A percentile compares a stretch with the other conserved stretches of the same genome.
Conservation (phyloP, 2,797 vertebrate species). For the Dipus sagitta region DNA sequence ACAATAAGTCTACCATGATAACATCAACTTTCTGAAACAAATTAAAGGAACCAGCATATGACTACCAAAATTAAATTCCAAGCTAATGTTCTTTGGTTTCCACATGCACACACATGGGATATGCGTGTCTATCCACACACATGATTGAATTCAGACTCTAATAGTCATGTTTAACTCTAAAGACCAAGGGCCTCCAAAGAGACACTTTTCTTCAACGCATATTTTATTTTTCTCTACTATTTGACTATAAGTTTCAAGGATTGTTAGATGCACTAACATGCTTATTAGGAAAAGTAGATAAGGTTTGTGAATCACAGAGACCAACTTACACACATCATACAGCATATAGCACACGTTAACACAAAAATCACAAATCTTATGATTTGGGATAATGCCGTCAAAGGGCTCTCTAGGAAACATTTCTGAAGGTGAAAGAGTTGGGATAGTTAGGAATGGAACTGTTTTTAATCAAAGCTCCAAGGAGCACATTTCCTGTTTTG, state of each 20-base stretch:
- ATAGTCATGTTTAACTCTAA: constrained; percentile 33
- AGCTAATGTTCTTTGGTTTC: too few species aligned
- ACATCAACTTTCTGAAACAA: constrained; percentile 44
- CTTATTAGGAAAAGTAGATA: constrained; percentile 42
- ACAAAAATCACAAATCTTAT: constrained; percentile 24
- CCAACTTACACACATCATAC: background rate
- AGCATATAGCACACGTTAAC: background rate
- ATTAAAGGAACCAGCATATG: constrained; percentile 32
- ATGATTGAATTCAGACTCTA: background rate
- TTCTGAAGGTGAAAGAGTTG: constrained; percentile 51
- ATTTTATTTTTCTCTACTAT: background rate
- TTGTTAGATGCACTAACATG: background rate
- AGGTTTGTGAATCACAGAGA: constrained; percentile 37
- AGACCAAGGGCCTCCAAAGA: background rate
- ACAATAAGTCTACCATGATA: constrained; percentile 20
- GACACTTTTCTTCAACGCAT: background rate
- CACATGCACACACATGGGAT: too few species aligned
- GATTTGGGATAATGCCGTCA: constrained; percentile 47
- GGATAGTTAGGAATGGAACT: constrained; percentile 59
- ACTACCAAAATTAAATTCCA: constrained; percentile 58
- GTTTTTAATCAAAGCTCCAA: constrained; percentile 64
- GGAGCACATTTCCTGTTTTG: constrained; percentile 74
- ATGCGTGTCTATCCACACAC: too few species aligned
- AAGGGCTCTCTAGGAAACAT: constrained; percentile 60
- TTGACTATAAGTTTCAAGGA: constrained; percentile 8